Evolutionary conservation across 2,888 invertebrate species (phyloP).

Genomic region (Lordiphosa andalusiaca): DNA sequence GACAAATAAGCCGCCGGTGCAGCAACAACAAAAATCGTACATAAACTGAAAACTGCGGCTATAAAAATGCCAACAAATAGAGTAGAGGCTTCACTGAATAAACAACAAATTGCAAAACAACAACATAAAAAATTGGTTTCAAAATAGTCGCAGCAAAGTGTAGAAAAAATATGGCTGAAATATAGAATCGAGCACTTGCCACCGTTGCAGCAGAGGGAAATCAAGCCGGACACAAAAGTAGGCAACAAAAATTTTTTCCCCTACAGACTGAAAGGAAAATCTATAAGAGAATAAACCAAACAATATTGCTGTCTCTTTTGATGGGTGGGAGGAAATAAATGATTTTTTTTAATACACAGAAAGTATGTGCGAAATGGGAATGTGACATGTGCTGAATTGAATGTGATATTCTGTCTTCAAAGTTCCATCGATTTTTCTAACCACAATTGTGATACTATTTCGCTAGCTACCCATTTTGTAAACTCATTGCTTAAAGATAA

Average conservation of each 20-base stretch:
- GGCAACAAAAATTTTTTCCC: conserved; percentile 1
- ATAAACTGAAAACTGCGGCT: conserved; percentile 37
- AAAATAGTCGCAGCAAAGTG: conserved; percentile 20
- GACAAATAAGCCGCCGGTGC: conserved; percentile 57
- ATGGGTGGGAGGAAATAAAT: conserved; percentile 1
- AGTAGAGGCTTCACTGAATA: conserved; percentile 4
- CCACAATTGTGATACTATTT: no score
- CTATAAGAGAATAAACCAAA: neutral
- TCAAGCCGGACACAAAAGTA: neutral
- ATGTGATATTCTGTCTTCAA: no score
- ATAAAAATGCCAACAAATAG: conserved; percentile 47
- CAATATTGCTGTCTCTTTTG: neutral
- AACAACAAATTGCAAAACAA: conserved; percentile 12
- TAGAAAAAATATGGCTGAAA: conserved; percentile 9
- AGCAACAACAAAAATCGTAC: conserved; percentile 29
- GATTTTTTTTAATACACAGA: no score
- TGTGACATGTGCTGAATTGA: neutral
- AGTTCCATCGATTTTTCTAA: no score
- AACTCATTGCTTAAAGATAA: no score
- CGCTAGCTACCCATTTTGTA: no score
- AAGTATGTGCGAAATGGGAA: neutral
- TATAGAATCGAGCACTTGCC: neutral
- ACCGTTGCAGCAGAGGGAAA: neutral
- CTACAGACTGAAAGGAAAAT: conserved; percentile 3
- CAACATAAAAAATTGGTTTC: conserved; percentile 16